phyloP scores from a whole-genome alignment of 2,797 vertebrate species.

The Acestrorhynchus altus region DNA sequence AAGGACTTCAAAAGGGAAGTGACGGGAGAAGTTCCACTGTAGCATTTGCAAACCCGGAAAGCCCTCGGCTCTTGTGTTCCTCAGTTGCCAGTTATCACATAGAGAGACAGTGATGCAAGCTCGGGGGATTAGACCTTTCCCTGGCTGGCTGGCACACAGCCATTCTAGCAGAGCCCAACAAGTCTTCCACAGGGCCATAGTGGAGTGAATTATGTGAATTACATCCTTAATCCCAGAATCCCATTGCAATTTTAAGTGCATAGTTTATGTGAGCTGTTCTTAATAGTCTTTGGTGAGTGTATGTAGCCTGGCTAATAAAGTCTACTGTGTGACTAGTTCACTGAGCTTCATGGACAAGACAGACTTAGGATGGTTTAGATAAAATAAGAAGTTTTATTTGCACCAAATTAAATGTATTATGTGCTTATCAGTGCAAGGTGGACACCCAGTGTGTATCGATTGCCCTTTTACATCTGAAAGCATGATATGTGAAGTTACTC shows the following conservation, averaged over 20 bases:
- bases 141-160: constrained; percentile 22
- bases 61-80: constrained; percentile 47
- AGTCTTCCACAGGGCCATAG: constrained; percentile 9
- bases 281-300: not conserved
- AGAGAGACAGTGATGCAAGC: constrained; percentile 52
- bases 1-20: constrained; percentile 58
- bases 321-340: not conserved
- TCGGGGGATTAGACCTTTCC: constrained; percentile 46
- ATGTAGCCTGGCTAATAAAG: not conserved
- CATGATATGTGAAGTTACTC: constrained; percentile 77
- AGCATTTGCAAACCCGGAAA: constrained; percentile 55
- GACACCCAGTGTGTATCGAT: constrained; percentile 69
- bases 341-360: not conserved
- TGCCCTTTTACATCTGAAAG: constrained; percentile 70
- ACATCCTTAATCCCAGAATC: constrained; percentile 17
- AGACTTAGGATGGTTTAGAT: not conserved
- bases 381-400: constrained; percentile 14
- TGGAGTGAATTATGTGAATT: constrained; percentile 22
- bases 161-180: not conserved
- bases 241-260: not conserved
- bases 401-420: constrained; percentile 18
- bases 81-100: constrained; percentile 57
- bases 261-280: not conserved
- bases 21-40: constrained; percentile 54
- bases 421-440: constrained; percentile 50